phyloP scores from a whole-genome alignment of 2,888 invertebrate genomes.

The Empis stercorea region DNA sequence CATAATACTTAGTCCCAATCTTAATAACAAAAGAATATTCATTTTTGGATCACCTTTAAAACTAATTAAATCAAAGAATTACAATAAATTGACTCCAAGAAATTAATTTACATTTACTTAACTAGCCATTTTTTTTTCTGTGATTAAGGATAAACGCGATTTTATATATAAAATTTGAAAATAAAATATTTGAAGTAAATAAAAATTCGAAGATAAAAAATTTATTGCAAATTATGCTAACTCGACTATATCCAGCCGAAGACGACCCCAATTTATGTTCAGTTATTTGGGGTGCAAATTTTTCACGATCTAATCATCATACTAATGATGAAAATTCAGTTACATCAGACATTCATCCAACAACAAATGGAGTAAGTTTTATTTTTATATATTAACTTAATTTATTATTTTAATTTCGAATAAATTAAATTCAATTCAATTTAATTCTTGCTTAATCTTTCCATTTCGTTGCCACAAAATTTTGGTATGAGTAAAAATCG shows the following conservation, averaged over 20 bases:
- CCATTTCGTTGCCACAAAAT: no score
- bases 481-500: no score
- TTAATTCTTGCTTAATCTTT: no score
- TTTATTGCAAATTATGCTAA: conserved; percentile 26
- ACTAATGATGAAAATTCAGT: neutral
- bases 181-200: neutral
- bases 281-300: conserved; percentile 30
- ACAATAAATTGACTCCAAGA: no score
- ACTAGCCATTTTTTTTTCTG: no score
- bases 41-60: no score
- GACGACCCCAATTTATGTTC: conserved; percentile 34
- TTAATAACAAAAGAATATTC: no score
- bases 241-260: conserved; percentile 31
- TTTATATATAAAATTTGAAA: no score
- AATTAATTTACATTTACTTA: no score
- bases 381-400: neutral
- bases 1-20: no score
- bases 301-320: conserved; percentile 19
- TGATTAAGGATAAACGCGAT: neutral
- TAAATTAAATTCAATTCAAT: neutral
- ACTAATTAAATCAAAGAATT: no score
- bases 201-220: neutral
- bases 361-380: conserved; percentile 15
- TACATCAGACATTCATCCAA: conserved; percentile 9
- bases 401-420: neutral